Conservation (phyloP, 2,888 invertebrate species). For the Euproctis similis region DNA sequence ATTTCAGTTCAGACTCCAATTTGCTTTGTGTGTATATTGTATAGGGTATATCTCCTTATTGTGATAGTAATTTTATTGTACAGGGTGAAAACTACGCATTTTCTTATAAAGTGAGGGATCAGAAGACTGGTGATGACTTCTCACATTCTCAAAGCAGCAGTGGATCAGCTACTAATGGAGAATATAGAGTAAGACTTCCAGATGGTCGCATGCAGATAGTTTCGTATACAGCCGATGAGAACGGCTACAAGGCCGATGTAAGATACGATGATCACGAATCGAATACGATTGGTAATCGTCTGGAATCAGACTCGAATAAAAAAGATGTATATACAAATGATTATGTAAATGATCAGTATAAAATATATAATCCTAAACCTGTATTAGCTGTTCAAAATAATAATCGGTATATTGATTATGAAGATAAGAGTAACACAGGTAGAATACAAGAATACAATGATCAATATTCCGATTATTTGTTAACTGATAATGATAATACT, state of each 20-base stretch:
- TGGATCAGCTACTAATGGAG: conserved; percentile 79
- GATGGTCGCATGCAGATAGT: conserved; percentile 80
- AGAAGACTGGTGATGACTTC: conserved; percentile 79
- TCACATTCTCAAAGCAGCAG: conserved; percentile 79
- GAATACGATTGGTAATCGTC: conserved; percentile 13
- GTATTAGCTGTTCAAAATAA: not conserved
- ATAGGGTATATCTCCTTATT: too few relatives aligned
- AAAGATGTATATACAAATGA: not conserved
- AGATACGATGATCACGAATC: conserved; percentile 68
- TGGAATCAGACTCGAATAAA: not conserved
- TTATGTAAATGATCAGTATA: not conserved
- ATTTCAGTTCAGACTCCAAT: too few relatives aligned
- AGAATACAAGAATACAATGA: conserved; percentile 4
- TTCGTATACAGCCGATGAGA: conserved; percentile 80
- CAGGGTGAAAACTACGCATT: conserved; percentile 78
- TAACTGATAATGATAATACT: conserved; percentile 15
- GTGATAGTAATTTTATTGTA: conserved; percentile 5
- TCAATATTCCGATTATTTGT: conserved; percentile 11
- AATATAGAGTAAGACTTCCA: conserved; percentile 80
- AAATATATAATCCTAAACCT: not conserved
- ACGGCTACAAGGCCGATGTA: conserved; percentile 80
- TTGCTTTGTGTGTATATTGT: too few relatives aligned
- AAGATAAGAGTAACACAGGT: conserved; percentile 7
- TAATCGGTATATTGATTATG: conserved; percentile 5
- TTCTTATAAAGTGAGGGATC: conserved; percentile 79